Evolutionary conservation across 64 coral and sea anemone genomes (phyloP), one percentile per base, ranked within the genome.

Genomic region (Montipora sp.): DNA sequence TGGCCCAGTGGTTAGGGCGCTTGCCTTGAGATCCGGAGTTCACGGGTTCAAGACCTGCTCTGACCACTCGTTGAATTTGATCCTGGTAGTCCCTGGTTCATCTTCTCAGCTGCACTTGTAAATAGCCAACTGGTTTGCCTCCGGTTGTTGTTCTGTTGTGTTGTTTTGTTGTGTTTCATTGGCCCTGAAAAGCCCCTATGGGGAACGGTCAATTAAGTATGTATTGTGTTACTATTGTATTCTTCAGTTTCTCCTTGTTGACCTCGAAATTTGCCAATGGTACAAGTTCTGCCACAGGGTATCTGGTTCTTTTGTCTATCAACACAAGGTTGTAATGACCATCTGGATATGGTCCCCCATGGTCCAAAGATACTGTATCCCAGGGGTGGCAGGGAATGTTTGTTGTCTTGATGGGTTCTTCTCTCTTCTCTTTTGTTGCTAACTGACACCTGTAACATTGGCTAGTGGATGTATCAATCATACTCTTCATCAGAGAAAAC

Each of bases 401-500:
- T 7, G 94, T 91, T 15, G 49, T 47, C 61, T 95, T 95, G 74
- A 95, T 91, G 59, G 89, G 89, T 95, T 95, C 89, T 55, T 78
- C 83, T 80, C 70, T 75, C 8, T 75, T 80, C 5, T 83, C 71
- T 83, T 43, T 87, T 16, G 89, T 91, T 15, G 94, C 89, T 15
- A 88, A 89, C 65, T 95, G 80, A 27, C 89, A 87, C 24, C 91
- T 58, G 23, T 74, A 95, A 19, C 94, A 95, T 23, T 87, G 88
- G 22, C 87, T 60, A 12, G 87, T 87, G 19, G 88, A 74, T 3
- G 44, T 90, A 53, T 95, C 89, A 7, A 95, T 95, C 89, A 95
- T 91, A 21, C 82, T 91, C 75, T 95, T 91, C 82, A 95, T 91
- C 8, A 45, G 8, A 55, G 94, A 89, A 60, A 95, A 91, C 94